A percentile compares a stretch with the other conserved stretches of the same genome.
phyloP scores from a whole-genome alignment of 2,888 invertebrate genomes.

The Trachelus tabidus region DNA sequence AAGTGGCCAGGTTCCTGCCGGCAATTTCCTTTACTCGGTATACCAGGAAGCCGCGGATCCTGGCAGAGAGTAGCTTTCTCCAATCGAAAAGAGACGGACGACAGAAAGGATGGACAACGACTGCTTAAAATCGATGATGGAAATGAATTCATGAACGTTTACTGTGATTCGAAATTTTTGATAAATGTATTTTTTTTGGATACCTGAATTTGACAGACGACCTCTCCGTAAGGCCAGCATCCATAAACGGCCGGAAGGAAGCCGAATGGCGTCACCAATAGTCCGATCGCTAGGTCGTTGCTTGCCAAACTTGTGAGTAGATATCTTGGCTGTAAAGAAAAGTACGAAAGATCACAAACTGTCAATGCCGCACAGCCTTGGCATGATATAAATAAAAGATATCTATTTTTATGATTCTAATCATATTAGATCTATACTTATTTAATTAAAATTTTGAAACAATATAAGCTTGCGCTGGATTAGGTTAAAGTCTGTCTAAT shows the following conservation, averaged over 20 bases:
- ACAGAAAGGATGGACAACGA: not conserved
- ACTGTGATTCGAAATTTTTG: not conserved
- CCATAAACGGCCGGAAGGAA: conserved; percentile 85
- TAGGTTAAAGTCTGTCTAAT: no score
- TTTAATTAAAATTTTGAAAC: conserved; percentile 2
- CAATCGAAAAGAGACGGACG: not conserved
- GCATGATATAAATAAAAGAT: conserved; percentile 14
- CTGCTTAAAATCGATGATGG: no score
- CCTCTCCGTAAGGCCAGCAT: conserved; percentile 92
- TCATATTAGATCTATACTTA: not conserved
- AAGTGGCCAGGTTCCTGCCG: conserved; percentile 51
- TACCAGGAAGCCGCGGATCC: no score
- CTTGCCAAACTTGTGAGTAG: conserved; percentile 87
- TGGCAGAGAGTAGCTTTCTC: not conserved
- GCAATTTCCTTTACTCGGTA: conserved; percentile 49
- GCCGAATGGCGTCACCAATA: conserved; percentile 87
- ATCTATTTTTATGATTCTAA: conserved; percentile 38
- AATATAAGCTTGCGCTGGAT: not conserved
- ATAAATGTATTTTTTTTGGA: conserved; percentile 35
- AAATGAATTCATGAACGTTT: no score
- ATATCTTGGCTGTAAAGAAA: conserved; percentile 80
- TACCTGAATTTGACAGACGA: conserved; percentile 92
- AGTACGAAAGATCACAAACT: not conserved
- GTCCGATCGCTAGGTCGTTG: conserved; percentile 88
- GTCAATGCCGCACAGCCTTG: no score